A percentile compares a stretch with the other conserved stretches of the same genome.
phyloP scores from a whole-genome alignment of 2,888 invertebrate genomes.

The Scaptomyza tumidula region DNA sequence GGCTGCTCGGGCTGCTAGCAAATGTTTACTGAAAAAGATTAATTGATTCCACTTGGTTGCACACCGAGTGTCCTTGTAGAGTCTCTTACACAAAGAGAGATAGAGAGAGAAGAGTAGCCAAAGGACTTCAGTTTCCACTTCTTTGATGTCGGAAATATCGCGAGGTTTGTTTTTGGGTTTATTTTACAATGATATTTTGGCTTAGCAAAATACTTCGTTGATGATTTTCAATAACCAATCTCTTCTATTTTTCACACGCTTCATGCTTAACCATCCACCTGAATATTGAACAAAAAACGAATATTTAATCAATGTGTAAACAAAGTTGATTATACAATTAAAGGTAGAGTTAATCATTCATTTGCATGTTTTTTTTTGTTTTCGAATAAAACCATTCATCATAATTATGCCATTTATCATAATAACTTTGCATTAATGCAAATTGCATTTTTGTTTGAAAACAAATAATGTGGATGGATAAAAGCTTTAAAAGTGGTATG shows the following conservation, averaged over 20 bases:
- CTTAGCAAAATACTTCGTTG: background rate
- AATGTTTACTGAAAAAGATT: conserved; percentile 79
- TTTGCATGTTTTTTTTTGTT: conserved; percentile 26
- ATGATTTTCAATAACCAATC: conserved; percentile 1
- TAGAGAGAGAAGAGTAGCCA: conserved; percentile 3
- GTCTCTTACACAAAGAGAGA: background rate
- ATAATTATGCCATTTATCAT: conserved; percentile 39
- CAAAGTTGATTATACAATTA: conserved; percentile 32
- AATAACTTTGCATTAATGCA: conserved; percentile 28
- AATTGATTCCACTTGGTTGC: conserved; percentile 81
- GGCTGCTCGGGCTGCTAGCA: conserved; percentile 56
- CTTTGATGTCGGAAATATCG: conserved; percentile 41
- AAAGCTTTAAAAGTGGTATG: background rate
- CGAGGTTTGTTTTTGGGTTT: conserved; percentile 29
- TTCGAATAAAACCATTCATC: conserved; percentile 37
- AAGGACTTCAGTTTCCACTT: background rate
- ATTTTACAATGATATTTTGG: background rate
- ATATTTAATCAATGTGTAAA: conserved; percentile 15
- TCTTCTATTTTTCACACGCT: no score
- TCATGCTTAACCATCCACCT: background rate
- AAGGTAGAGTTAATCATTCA: conserved; percentile 29
- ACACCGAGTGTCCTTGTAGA: conserved; percentile 69
- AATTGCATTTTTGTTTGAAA: conserved; percentile 5
- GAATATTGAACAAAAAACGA: background rate
- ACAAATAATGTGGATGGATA: background rate